Conservation (phyloP, 35 echinoderm and acorn worm species). For the Patiria miniata region DNA sequence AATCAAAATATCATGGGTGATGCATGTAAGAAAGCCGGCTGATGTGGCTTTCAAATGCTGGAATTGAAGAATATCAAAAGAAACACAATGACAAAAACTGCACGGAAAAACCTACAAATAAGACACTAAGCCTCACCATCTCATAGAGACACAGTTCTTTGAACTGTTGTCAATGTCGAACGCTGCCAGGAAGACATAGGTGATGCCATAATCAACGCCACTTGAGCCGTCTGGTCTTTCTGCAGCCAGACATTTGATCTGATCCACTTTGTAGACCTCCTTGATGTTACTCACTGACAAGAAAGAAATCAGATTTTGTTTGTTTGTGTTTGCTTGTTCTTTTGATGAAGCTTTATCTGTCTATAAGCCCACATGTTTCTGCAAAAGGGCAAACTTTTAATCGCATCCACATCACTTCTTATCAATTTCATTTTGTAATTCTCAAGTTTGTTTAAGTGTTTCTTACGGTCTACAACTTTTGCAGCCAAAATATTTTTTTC, state of each 20-base stretch:
- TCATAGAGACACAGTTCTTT: conserved; percentile 34
- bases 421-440: too few relatives aligned
- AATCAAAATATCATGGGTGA: background rate
- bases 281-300: conserved; percentile 66
- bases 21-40: conserved; percentile 5
- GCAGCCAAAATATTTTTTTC: too few relatives aligned
- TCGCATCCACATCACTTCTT: too few relatives aligned
- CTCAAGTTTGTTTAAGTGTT: too few relatives aligned
- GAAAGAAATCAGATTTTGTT: background rate
- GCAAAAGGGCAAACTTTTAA: too few relatives aligned
- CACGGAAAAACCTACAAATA: too few relatives aligned
- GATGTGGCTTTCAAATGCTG: too few relatives aligned
- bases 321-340: too few relatives aligned
- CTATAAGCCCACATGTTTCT: too few relatives aligned
- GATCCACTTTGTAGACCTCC: conserved; percentile 72
- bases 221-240: conserved; percentile 6
- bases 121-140: conserved; percentile 74
- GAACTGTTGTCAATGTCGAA: conserved; percentile 70
- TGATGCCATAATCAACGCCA: conserved; percentile 66
- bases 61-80: background rate
- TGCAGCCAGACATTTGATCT: conserved; percentile 55
- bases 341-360: too few relatives aligned
- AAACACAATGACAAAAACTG: background rate
- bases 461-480: too few relatives aligned
- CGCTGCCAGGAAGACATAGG: conserved; percentile 59